Evolutionary conservation across 2,888 invertebrate genomes (phyloP).

Genomic region (Uloborus plumipes): DNA sequence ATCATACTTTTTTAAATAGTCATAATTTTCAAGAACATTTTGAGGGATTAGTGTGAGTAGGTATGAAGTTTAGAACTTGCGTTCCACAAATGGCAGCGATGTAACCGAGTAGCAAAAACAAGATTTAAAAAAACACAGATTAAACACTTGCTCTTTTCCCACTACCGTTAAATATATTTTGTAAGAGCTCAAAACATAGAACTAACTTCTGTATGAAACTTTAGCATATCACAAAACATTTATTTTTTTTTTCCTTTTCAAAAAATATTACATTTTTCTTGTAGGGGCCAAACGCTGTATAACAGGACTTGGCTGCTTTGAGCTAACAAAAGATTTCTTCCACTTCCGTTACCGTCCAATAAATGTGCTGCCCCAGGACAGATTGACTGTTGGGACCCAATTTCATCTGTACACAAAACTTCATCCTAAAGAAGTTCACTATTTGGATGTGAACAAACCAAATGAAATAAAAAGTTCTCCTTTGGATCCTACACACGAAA

Average conservation of each 20-base stretch:
- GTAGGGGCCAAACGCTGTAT: constrained; percentile 45
- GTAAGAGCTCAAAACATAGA: no score
- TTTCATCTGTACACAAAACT: constrained; percentile 64
- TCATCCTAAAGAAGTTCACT: constrained; percentile 48
- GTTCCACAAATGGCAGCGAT: no score
- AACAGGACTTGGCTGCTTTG: constrained; percentile 57
- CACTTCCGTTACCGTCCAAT: constrained; percentile 63
- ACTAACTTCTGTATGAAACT: no score
- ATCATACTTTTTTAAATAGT: no score
- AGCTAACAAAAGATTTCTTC: constrained; percentile 60
- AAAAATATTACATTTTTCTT: background rate
- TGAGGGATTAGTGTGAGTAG: no score
- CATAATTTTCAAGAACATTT: no score
- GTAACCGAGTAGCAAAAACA: no score
- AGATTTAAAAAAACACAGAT: no score
- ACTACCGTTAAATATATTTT: no score
- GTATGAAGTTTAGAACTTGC: no score
- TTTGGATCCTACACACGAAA: constrained; percentile 43
- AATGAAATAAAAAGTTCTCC: constrained; percentile 38
- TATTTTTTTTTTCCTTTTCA: background rate
- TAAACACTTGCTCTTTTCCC: no score
- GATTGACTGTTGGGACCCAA: constrained; percentile 54
- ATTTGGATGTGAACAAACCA: constrained; percentile 31
- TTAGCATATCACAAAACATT: no score
- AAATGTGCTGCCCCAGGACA: constrained; percentile 59